Evolutionary conservation across 1,140 invertebrate genomes (phyloP).

Genomic region (Drosophila asahinai): DNA sequence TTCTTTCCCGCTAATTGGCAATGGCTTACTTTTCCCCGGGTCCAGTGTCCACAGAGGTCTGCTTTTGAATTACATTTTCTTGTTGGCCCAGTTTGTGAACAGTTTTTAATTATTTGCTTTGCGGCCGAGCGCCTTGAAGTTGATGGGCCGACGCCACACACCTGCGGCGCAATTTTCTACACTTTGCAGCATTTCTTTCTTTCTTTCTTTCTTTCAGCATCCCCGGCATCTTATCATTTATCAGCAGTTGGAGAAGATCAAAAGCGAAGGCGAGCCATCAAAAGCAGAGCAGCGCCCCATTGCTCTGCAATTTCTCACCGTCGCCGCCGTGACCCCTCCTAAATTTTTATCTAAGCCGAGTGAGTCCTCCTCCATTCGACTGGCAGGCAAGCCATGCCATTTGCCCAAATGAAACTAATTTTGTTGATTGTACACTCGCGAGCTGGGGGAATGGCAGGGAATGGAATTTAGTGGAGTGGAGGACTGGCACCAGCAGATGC

Average conservation of each 20-base stretch:
- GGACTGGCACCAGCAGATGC: conserved; percentile 14
- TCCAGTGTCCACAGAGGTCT: conserved; percentile 21
- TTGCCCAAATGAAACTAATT: conserved; percentile 81
- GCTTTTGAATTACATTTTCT: conserved; percentile 24
- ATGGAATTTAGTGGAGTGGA: conserved; percentile 12
- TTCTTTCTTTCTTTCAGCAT: conserved; percentile 41
- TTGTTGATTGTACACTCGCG: conserved; percentile 73
- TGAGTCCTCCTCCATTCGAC: conserved; percentile 42
- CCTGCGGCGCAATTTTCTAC: conserved; percentile 71
- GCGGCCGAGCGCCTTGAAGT: conserved; percentile 32
- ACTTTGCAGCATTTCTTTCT: conserved; percentile 62
- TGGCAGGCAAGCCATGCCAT: conserved; percentile 65
- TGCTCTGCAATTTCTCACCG: conserved; percentile 18
- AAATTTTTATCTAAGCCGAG: conserved; percentile 57
- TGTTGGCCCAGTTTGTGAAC: conserved; percentile 3
- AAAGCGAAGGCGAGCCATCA: conserved; percentile 67
- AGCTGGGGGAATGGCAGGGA: conserved; percentile 22
- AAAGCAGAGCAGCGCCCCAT: conserved; percentile 32
- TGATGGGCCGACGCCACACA: conserved; percentile 45
- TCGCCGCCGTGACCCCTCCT: conserved; percentile 8
- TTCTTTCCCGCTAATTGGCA: conserved; percentile 51
- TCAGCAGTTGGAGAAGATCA: conserved; percentile 69
- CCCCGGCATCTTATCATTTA: conserved; percentile 70
- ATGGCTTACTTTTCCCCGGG: conserved; percentile 9
- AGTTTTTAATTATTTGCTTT: conserved; percentile 51